A percentile compares a stretch with the other conserved stretches of the same genome.
Evolutionary conservation across 92 coral and sea anemone genomes (phyloP).

Genomic region (Montipora capitata): DNA sequence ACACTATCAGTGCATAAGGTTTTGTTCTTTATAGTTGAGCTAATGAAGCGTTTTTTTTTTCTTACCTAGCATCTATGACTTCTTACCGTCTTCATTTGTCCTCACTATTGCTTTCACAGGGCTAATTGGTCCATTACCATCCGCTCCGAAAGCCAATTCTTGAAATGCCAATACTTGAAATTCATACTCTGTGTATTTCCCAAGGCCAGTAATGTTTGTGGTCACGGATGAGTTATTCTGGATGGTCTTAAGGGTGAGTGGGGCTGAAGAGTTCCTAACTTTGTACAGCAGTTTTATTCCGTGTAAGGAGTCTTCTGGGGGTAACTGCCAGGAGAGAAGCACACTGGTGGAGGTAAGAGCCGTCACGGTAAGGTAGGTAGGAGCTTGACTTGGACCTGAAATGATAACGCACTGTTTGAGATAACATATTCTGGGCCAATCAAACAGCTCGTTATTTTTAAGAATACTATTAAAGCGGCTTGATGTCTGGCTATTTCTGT

Average conservation of each 20-base stretch:
- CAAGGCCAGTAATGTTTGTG: slow-evolving; percentile 4
- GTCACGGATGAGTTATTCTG: background rate
- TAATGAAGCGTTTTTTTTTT: too few relatives aligned
- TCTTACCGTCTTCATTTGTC: background rate
- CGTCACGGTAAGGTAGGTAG: background rate
- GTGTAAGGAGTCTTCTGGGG: slow-evolving; percentile 9
- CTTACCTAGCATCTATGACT: too few relatives aligned
- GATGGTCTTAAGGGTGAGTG: background rate
- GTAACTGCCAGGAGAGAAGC: background rate
- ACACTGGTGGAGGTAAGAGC: background rate
- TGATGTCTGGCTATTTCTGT: too few relatives aligned
- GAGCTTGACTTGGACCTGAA: slow-evolving; percentile 37
- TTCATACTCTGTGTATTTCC: slow-evolving; percentile 10
- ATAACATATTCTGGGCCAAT: too few relatives aligned
- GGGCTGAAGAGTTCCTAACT: background rate
- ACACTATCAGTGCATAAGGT: too few relatives aligned
- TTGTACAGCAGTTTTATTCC: slow-evolving; percentile 14
- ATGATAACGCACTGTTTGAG: too few relatives aligned
- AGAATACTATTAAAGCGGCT: too few relatives aligned
- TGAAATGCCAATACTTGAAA: slow-evolving; percentile 46
- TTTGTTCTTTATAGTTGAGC: too few relatives aligned
- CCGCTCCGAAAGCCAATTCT: slow-evolving; percentile 1
- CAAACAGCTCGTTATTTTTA: too few relatives aligned
- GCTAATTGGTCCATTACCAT: slow-evolving; percentile 35
- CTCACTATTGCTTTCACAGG: background rate